Evolutionary conservation across 2,797 vertebrate genomes (phyloP).

Genomic region (Labeo calbasu): DNA sequence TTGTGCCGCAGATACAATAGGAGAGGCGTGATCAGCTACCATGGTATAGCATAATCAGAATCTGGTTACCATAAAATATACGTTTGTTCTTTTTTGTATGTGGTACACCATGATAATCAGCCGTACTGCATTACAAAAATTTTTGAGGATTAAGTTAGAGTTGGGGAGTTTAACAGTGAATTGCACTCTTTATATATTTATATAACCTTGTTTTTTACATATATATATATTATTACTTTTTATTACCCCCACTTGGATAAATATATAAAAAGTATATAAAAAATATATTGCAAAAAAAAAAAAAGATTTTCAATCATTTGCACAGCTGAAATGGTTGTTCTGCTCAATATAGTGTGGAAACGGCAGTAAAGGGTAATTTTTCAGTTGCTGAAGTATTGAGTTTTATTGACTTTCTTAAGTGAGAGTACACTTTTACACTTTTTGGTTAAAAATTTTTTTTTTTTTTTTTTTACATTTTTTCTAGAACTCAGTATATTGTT

Average conservation of each 20-base stretch:
- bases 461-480: background rate
- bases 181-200: background rate
- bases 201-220: too few species aligned
- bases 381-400: background rate
- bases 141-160: background rate
- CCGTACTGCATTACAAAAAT: background rate
- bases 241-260: too few species aligned
- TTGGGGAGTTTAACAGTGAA: background rate
- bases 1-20: conserved; percentile 24
- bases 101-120: background rate
- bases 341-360: conserved; percentile 17
- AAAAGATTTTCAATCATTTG: background rate
- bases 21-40: background rate
- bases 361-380: background rate
- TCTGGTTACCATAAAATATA: conserved; percentile 9
- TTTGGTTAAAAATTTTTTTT: background rate
- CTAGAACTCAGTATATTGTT: background rate
- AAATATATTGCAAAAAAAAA: too few species aligned
- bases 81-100: background rate
- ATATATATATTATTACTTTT: too few species aligned
- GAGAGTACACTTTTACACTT: background rate
- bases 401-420: background rate
- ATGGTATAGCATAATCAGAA: background rate
- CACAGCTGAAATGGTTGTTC: conserved; percentile 13
- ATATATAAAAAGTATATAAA: too few species aligned